Percentiles rank a stretch among this genome's conserved stretches.
These are phyloP conservation scores for Pterocles burchelli DNA, from an alignment of 2,113 vertebrate species.

Conservation along the genomic window DNA sequence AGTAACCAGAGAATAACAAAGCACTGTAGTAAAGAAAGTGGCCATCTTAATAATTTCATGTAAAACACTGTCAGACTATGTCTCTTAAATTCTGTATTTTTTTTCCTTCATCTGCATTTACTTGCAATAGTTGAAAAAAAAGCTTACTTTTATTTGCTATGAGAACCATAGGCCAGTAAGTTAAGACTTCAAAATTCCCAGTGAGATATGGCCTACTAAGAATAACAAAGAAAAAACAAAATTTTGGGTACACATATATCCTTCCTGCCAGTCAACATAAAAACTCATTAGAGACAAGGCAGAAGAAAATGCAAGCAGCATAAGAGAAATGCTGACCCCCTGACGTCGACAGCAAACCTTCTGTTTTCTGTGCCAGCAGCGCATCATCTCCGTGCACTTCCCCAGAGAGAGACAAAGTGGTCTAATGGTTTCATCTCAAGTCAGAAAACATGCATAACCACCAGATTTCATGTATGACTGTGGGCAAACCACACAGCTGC, in stretches of 20 bases:
- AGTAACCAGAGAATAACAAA: not conserved
- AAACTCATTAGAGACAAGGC: not conserved
- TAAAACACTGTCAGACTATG: not conserved
- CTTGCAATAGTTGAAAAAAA: not conserved
- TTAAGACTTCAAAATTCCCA: not conserved
- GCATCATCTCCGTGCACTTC: rapidly evolving
- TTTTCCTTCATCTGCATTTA: not conserved
- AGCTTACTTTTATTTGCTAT: not conserved
- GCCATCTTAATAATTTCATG: not conserved
- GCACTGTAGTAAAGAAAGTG: not conserved
- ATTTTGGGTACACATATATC: not conserved
- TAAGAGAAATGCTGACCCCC: not conserved
- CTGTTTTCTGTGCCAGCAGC: not conserved
- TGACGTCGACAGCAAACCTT: not conserved
- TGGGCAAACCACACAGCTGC: not conserved
- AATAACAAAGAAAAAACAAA: not conserved
- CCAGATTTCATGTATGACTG: not conserved
- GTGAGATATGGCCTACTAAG: not conserved
- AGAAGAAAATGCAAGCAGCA: not conserved
- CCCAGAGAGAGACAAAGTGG: not conserved
- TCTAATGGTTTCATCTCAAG: not conserved
- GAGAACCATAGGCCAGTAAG: not conserved
- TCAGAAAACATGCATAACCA: not conserved
- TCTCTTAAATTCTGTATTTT: not conserved
- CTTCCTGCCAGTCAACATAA: not conserved